Evolutionary conservation across 1,140 invertebrate species (phyloP).

Genomic region (Calosoma granatense): DNA sequence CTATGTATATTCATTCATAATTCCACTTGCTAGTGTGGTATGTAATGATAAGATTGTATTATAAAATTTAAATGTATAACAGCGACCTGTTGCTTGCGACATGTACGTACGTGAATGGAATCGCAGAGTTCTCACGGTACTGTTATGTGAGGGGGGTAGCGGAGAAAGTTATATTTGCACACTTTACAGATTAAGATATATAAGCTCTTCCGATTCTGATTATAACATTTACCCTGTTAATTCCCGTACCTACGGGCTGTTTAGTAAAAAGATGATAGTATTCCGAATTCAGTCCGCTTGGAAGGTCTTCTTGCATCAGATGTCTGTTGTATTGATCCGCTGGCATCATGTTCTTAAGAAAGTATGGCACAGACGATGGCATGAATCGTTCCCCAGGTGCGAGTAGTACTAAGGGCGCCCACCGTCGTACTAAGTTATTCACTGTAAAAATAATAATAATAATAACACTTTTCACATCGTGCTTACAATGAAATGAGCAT

Average conservation of each 20-base stretch:
- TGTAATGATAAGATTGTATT: too few relatives aligned
- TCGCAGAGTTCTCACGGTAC: too few relatives aligned
- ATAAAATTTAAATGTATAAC: too few relatives aligned
- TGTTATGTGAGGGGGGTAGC: too few relatives aligned
- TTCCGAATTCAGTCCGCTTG: slow-evolving; percentile 32
- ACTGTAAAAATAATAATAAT: slow-evolving; percentile 29
- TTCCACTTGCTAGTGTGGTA: too few relatives aligned
- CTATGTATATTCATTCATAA: too few relatives aligned
- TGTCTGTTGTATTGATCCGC: slow-evolving; percentile 18
- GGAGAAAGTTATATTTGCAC: too few relatives aligned
- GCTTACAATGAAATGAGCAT: background rate
- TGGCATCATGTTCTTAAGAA: slow-evolving; percentile 44
- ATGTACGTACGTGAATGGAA: too few relatives aligned
- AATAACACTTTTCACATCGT: background rate
- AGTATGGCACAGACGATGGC: slow-evolving; percentile 47
- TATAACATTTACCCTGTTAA: too few relatives aligned
- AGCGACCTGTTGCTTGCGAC: too few relatives aligned
- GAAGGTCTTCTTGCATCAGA: slow-evolving; percentile 17
- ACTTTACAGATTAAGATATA: too few relatives aligned
- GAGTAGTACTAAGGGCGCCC: slow-evolving; percentile 54
- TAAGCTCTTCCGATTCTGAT: too few relatives aligned
- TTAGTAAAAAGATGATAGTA: slow-evolving; percentile 43
- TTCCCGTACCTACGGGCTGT: slow-evolving; percentile 38
- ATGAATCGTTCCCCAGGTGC: slow-evolving; percentile 51
- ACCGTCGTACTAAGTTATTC: slow-evolving; percentile 39